Conservation (phyloP, 2,113 vertebrate genomes). For the Polypterus bichir region DNA sequence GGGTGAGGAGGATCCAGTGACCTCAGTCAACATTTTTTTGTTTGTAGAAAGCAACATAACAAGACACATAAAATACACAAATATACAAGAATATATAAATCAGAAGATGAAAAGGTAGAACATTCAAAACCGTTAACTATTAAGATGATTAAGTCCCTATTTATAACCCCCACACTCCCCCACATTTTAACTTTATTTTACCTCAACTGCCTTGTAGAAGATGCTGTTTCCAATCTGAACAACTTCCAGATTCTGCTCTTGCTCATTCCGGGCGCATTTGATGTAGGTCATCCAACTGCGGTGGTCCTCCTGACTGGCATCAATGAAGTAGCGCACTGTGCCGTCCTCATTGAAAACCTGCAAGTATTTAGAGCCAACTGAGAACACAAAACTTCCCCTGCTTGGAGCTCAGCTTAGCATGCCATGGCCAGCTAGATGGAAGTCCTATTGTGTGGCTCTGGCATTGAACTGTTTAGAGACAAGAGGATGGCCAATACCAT, state of each 20-base stretch:
- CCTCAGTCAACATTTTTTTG: not conserved
- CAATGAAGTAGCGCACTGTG: constrained; percentile 85
- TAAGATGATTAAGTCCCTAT: not conserved
- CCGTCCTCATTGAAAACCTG: constrained; percentile 92
- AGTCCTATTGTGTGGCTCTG: no score
- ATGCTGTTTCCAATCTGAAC: constrained; percentile 91
- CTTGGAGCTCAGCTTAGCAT: no score
- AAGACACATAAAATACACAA: constrained; percentile 6
- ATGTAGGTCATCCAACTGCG: constrained; percentile 99
- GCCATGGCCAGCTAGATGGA: no score
- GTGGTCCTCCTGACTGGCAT: constrained; percentile 93
- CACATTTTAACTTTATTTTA: constrained; percentile 12
- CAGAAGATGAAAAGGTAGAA: constrained; percentile 7
- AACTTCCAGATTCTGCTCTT: constrained; percentile 96
- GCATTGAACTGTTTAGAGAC: no score
- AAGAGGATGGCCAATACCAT: no score
- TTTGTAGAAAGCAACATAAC: constrained; percentile 13
- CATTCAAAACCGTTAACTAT: constrained; percentile 11
- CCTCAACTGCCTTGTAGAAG: constrained; percentile 93
- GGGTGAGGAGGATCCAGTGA: no score
- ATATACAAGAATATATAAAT: constrained; percentile 14
- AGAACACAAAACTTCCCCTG: no score
- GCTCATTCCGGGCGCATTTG: constrained; percentile 88
- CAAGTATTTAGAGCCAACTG: not conserved
- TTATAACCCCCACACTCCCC: not conserved